Evolutionary conservation across 2,797 vertebrate species (phyloP).

Genomic region (Echeneis naucrates): DNA sequence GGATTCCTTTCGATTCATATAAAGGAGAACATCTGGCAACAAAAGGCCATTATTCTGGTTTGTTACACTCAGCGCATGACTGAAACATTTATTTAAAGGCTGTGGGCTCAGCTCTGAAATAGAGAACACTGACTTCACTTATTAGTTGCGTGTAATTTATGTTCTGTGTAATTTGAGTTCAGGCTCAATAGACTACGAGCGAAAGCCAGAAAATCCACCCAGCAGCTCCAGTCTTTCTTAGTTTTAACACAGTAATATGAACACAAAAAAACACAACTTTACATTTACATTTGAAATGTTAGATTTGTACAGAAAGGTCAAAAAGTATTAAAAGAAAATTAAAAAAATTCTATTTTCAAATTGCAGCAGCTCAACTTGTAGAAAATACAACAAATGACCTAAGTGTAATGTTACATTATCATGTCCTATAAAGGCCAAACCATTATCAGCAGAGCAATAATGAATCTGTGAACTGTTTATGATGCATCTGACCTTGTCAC

Average conservation of each 20-base stretch:
- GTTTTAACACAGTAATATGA: neutral
- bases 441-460: constrained; percentile 44
- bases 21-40: constrained; percentile 46
- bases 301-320: no score
- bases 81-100: constrained; percentile 50
- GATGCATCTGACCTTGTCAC: constrained; percentile 56
- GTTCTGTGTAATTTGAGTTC: constrained; percentile 46
- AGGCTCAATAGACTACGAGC: constrained; percentile 21
- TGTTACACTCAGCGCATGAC: constrained; percentile 23
- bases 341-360: neutral
- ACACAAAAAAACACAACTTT: neutral
- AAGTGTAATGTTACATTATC: constrained; percentile 23
- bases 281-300: neutral
- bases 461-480: constrained; percentile 50
- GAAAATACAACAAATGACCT: no score
- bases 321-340: no score
- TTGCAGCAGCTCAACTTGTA: neutral
- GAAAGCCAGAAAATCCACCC: constrained; percentile 10
- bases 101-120: constrained; percentile 19
- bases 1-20: constrained; percentile 23
- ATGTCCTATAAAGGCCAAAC: neutral
- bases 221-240: neutral
- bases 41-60: constrained; percentile 43
- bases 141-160: constrained; percentile 38
- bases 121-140: constrained; percentile 32